Conservation (phyloP, 2,113 vertebrate species). For the Cephalophus harveyi region DNA sequence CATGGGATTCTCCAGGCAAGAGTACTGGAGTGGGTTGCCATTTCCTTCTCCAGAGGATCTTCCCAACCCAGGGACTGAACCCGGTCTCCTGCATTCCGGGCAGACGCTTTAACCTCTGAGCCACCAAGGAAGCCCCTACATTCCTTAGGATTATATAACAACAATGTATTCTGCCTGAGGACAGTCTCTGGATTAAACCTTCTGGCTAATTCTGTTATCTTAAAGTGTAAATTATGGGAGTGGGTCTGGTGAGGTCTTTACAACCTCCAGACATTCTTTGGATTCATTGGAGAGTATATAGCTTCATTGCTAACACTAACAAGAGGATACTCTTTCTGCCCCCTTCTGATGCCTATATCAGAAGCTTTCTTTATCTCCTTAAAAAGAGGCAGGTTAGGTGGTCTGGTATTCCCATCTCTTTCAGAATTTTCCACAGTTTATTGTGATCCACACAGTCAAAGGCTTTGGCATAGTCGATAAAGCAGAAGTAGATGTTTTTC, state of each 20-base stretch:
- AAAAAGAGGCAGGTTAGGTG: too few species aligned
- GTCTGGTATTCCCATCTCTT: too few species aligned
- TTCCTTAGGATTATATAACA: not conserved
- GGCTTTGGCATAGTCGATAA: too few species aligned
- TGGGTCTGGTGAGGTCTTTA: not conserved
- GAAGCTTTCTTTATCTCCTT: not conserved
- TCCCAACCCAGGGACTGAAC: not conserved
- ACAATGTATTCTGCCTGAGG: not conserved
- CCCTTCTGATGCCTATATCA: not conserved
- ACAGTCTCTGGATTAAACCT: too few species aligned
- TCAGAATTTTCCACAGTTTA: too few species aligned
- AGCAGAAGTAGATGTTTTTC: too few species aligned
- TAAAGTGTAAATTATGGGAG: too few species aligned
- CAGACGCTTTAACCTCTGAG: not conserved
- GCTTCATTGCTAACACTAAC: not conserved
- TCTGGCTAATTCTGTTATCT: too few species aligned
- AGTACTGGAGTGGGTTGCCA: not conserved
- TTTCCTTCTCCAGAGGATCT: not conserved
- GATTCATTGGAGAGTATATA: too few species aligned
- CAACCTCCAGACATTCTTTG: too few species aligned
- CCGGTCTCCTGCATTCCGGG: not conserved
- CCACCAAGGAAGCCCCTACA: not conserved
- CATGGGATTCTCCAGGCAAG: not conserved
- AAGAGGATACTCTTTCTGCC: not conserved
- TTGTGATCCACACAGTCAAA: too few species aligned